Conservation (phyloP, 53 echinoderm and acorn worm species). For the Actinopyga echinites region DNA sequence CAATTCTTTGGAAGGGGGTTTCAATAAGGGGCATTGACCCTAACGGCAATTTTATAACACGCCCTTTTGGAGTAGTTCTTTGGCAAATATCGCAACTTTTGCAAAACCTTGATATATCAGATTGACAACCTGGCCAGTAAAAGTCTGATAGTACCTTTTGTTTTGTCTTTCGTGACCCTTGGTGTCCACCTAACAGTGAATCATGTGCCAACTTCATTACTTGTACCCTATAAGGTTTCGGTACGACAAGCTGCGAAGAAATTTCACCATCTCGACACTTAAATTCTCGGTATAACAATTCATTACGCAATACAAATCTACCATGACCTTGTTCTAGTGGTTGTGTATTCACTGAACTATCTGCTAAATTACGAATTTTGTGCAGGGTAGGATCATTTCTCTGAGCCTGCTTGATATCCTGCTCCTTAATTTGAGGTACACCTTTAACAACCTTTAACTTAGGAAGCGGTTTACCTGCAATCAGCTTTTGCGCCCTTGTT, state of each 20-base stretch:
- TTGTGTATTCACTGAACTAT: neutral
- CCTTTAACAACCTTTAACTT: neutral
- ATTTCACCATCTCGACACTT: neutral
- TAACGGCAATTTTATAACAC: conserved; percentile 50
- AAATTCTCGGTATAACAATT: conserved; percentile 15
- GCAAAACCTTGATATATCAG: conserved; percentile 36
- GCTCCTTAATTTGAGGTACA: neutral
- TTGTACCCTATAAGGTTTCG: neutral
- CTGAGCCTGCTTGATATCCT: conserved; percentile 6
- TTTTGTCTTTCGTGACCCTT: conserved; percentile 43
- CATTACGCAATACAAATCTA: neutral
- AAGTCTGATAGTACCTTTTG: conserved; percentile 45
- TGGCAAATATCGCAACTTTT: conserved; percentile 64
- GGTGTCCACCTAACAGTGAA: conserved; percentile 45
- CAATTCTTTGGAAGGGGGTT: conserved; percentile 49
- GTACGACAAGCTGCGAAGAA: conserved; percentile 30
- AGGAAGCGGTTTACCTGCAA: neutral
- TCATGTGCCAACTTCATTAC: conserved; percentile 62
- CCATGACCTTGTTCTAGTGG: no score
- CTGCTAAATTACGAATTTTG: neutral
- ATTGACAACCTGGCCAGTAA: conserved; percentile 55
- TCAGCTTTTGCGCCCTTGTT: neutral
- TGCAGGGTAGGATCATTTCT: conserved; percentile 8
- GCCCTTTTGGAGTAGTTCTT: conserved; percentile 54
- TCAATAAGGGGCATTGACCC: conserved; percentile 60